Conservation (phyloP, 2,888 invertebrate species). For the Antheraea assamensis region DNA sequence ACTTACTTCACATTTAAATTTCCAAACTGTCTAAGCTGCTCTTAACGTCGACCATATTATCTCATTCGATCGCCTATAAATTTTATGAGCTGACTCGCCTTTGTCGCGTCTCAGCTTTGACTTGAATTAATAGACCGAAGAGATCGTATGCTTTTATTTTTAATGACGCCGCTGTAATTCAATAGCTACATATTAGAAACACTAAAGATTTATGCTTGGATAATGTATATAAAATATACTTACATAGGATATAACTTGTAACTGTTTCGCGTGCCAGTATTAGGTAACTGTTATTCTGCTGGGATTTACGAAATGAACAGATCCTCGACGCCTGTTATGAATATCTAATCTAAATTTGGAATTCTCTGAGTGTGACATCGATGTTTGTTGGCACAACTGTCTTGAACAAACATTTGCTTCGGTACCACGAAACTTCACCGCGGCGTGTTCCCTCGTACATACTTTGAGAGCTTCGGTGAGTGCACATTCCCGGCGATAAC, state of each 20-base stretch:
- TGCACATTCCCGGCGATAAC: conserved; percentile 64
- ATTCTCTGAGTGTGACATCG: conserved; percentile 76
- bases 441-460: conserved; percentile 34
- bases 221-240: conserved; percentile 30
- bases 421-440: conserved; percentile 59
- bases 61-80: conserved; percentile 82
- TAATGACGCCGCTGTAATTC: conserved; percentile 46
- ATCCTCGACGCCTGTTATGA: conserved; percentile 75
- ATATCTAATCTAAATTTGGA: conserved; percentile 79
- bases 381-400: conserved; percentile 76
- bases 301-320: conserved; percentile 72
- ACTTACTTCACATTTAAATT: conserved; percentile 83
- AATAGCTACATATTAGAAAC: conserved; percentile 26
- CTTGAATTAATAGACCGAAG: conserved; percentile 72
- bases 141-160: conserved; percentile 60
- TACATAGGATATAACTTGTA: conserved; percentile 31
- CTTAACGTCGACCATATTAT: conserved; percentile 82
- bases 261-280: conserved; percentile 51
- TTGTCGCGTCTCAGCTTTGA: conserved; percentile 73
- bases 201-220: conserved; percentile 33
- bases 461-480: conserved; percentile 34
- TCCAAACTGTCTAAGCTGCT: conserved; percentile 82
- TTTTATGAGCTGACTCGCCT: conserved; percentile 80
- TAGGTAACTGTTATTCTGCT: conserved; percentile 58
- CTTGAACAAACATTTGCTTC: conserved; percentile 67